phyloP scores from a whole-genome alignment of 2,113 vertebrate genomes.

The Fregetta grallaria region DNA sequence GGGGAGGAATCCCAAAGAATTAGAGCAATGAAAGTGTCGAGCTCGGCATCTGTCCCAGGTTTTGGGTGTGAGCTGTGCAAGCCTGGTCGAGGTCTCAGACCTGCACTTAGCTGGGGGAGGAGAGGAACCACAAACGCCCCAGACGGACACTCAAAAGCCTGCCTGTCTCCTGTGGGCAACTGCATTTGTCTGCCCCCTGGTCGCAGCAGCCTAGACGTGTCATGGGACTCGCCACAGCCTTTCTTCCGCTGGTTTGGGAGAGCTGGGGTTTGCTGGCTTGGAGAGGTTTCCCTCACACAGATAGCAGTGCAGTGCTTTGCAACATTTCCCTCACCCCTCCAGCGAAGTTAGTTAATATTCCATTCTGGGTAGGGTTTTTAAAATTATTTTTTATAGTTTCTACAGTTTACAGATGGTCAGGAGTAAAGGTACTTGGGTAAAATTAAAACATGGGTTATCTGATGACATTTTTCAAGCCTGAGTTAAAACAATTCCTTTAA shows the following conservation, averaged over 20 bases:
- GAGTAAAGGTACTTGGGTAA: background rate
- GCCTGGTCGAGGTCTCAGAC: background rate
- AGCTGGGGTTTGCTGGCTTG: background rate
- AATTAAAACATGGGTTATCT: background rate
- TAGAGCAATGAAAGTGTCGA: rapidly evolving
- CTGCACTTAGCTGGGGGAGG: background rate
- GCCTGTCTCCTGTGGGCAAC: background rate
- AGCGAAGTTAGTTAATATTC: background rate
- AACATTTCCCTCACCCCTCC: background rate
- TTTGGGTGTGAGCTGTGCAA: background rate
- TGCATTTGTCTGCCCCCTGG: background rate
- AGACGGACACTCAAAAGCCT: background rate
- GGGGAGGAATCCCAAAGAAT: background rate
- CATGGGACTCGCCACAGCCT: background rate
- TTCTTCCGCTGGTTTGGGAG: background rate
- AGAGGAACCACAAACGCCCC: background rate
- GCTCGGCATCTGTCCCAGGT: rapidly evolving
- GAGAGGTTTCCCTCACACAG: background rate
- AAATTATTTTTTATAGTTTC: background rate
- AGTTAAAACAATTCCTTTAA: background rate
- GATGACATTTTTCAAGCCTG: background rate
- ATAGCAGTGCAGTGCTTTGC: background rate
- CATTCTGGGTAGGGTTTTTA: background rate
- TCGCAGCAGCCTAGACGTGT: background rate
- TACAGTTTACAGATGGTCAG: background rate